Evolutionary conservation across 2,113 vertebrate species (phyloP), one percentile per base, ranked within the genome.

Genomic region (Forbesichthys agassizii): DNA sequence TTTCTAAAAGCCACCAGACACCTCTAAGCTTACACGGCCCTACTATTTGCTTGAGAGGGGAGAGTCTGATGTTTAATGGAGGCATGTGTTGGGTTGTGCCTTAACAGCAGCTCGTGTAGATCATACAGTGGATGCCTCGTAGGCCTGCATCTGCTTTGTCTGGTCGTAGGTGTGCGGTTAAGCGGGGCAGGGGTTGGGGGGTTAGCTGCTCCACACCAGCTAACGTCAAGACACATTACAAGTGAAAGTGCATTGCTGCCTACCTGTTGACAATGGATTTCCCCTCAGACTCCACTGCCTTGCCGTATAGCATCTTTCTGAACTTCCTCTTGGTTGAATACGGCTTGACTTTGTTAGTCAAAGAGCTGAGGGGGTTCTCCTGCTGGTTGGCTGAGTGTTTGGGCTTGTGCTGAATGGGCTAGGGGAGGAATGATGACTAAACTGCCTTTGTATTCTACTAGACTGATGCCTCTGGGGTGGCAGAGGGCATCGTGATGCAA

Each of bases 1-100:
- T 94, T 93, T 90, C 87, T 83, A 80, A 91, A 94, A 94, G 93
- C 92, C 93, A 91, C 92, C 93, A 92, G 94, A 91, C 84, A 68
- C 71, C 86, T 93, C 91, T 94, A 89, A 83, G 85, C 91, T 96
- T 96, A 93, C 93, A 91, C 82, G 73, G 65, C 77, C 88, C 84
- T 79, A 74, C 80, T 88, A 82, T 85, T 86, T 73, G 80, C 80
- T 78, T 67, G 64, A 77, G 84, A 82, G 75, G 27, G 66, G 10
- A 72, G 60, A 54, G 66, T 56, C 46, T 57, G 53, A 56, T 51
- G n/a, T 58, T 72, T 73, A 69, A 58, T 42, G 47, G 48, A 58
- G 4, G 48, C 64, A 70, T 76, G 70, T 54, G 60, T 11, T 13
- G 33, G 16, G 75, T 76, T 73, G 82, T 71, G 65, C 74, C 14